Conservation (phyloP, 2,797 vertebrate genomes). For the Pampus argenteus region DNA sequence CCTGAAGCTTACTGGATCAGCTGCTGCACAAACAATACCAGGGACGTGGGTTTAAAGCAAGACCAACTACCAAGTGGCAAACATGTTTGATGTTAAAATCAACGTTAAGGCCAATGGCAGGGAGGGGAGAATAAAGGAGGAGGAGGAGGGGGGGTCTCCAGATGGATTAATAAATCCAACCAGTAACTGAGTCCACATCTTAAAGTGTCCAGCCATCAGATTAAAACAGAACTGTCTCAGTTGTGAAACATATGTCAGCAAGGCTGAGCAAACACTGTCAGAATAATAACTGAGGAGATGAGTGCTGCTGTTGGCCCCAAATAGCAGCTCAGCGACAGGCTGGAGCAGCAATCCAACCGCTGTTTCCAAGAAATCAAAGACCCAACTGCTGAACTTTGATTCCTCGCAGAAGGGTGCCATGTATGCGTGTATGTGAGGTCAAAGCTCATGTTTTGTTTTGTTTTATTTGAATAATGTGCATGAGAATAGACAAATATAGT, state of each 20-base stretch:
- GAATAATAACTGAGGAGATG: slow-evolving; percentile 71
- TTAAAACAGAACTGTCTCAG: slow-evolving; percentile 68
- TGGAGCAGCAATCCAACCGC: slow-evolving; percentile 50
- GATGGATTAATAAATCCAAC: slow-evolving; percentile 84
- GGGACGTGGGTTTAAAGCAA: background rate
- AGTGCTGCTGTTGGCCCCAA: slow-evolving; percentile 69
- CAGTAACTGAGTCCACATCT: slow-evolving; percentile 74
- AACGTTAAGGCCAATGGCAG: slow-evolving; percentile 33
- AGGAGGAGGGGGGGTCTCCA: slow-evolving; percentile 46
- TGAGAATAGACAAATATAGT: slow-evolving; percentile 30
- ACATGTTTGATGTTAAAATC: slow-evolving; percentile 39
- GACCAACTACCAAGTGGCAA: slow-evolving; percentile 13
- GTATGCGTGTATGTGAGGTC: slow-evolving; percentile 60
- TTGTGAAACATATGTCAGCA: slow-evolving; percentile 77
- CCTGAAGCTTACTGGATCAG: background rate
- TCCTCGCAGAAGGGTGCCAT: slow-evolving; percentile 35
- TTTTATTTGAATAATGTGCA: slow-evolving; percentile 48
- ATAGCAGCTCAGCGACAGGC: slow-evolving; percentile 41
- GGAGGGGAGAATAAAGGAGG: slow-evolving; percentile 51
- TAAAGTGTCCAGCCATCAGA: slow-evolving; percentile 57
- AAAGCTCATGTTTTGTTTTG: slow-evolving; percentile 28
- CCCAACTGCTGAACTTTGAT: slow-evolving; percentile 70
- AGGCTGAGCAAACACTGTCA: slow-evolving; percentile 77
- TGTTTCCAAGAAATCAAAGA: slow-evolving; percentile 81
- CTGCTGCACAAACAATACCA: background rate